Percentiles rank a stretch among this genome's conserved stretches.
These are phyloP conservation scores for Corythoichthys intestinalis DNA, from an alignment of 2,113 vertebrate genomes.

Conservation along the genomic window DNA sequence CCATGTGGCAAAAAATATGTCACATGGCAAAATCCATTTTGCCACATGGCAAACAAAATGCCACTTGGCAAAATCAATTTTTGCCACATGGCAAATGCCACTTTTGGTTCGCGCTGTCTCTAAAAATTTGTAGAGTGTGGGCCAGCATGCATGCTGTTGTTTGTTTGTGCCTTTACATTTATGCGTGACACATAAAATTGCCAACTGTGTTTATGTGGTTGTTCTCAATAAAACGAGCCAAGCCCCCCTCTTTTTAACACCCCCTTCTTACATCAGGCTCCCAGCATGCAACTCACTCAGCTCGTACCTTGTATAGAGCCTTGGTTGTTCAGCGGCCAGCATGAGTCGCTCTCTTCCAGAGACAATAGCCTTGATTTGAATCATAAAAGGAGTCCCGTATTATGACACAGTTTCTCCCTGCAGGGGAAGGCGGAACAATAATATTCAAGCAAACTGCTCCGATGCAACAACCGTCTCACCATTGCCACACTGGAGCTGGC, in stretches of 20 bases:
- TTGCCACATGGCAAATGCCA: too few species aligned
- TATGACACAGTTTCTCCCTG: conserved; percentile 80
- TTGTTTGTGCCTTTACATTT: conserved; percentile 51
- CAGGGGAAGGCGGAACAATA: conserved; percentile 68
- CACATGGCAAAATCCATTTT: too few species aligned
- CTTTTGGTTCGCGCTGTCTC: too few species aligned
- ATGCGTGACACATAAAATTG: conserved; percentile 43
- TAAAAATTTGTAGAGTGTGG: too few species aligned
- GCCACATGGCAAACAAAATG: too few species aligned
- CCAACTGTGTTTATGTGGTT: conserved; percentile 51
- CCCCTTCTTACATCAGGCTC: conserved; percentile 23
- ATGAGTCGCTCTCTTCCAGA: conserved; percentile 68
- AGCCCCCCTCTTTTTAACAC: conserved; percentile 43
- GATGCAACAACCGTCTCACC: conserved; percentile 32
- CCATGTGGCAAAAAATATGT: too few species aligned
- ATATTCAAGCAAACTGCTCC: conserved; percentile 65
- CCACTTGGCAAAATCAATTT: too few species aligned
- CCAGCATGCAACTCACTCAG: conserved; percentile 41
- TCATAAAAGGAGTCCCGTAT: conserved; percentile 75
- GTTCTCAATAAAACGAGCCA: conserved; percentile 8
- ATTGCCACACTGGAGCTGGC: conserved; percentile 42
- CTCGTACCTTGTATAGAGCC: conserved; percentile 60
- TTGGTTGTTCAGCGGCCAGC: conserved; percentile 70
- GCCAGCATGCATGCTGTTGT: conserved; percentile 20
- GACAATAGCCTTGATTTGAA: conserved; percentile 79